phyloP scores from a whole-genome alignment of 2,888 invertebrate genomes.

The Agrypnus murinus region DNA sequence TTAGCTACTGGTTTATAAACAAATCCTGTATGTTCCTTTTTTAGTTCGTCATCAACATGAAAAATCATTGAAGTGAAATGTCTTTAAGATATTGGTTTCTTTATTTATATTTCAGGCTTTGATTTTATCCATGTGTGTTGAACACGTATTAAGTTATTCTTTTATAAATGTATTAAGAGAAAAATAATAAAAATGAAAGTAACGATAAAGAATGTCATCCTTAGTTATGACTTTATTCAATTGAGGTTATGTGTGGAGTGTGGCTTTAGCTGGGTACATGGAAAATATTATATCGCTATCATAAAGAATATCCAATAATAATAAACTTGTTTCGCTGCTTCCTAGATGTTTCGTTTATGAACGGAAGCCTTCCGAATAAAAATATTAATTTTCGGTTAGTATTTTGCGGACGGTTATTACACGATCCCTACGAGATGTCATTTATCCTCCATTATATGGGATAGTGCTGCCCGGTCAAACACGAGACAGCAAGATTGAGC shows the following conservation, averaged over 20 bases:
- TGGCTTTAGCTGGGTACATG: background rate
- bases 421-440: conserved; percentile 20
- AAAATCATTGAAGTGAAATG: too few species aligned
- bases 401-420: conserved; percentile 19
- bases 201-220: too few species aligned
- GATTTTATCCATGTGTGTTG: too few species aligned
- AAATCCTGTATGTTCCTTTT: too few species aligned
- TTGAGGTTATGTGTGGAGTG: background rate
- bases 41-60: too few species aligned
- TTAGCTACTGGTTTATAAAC: too few species aligned
- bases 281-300: conserved; percentile 10
- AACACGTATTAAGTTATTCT: too few species aligned
- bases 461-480: conserved; percentile 14
- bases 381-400: conserved; percentile 31
- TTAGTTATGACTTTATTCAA: background rate
- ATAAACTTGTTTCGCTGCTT: conserved; percentile 4
- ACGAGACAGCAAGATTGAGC: conserved; percentile 24
- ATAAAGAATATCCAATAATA: conserved; percentile 18
- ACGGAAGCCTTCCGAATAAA: conserved; percentile 11
- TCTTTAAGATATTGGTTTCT: too few species aligned
- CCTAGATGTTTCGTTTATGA: conserved; percentile 14
- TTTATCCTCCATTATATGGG: conserved; percentile 23
- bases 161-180: too few species aligned
- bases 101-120: too few species aligned
- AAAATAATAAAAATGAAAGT: too few species aligned